A percentile compares a stretch with the other conserved stretches of the same genome.
Evolutionary conservation across 2,797 vertebrate genomes (phyloP).

Genomic region (Neosalanx taihuensis): DNA sequence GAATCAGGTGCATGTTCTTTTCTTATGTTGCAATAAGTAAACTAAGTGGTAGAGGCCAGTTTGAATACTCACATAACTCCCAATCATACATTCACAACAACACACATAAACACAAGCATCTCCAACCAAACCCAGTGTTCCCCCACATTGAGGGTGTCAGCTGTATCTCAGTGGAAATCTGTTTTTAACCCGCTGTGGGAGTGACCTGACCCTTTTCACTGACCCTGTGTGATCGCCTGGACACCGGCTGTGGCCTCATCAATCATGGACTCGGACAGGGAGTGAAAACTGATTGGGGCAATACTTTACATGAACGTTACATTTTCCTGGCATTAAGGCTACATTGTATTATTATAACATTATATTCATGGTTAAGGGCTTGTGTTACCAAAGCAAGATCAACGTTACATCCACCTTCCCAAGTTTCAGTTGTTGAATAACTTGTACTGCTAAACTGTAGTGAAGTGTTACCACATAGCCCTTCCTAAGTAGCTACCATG

Average conservation of each 20-base stretch:
- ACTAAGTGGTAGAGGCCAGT: neutral
- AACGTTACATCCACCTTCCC: too few relatives aligned
- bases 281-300: too few relatives aligned
- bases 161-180: neutral
- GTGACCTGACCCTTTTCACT: slow-evolving; percentile 5
- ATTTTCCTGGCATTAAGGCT: too few relatives aligned
- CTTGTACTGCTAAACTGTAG: too few relatives aligned
- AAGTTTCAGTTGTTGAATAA: too few relatives aligned
- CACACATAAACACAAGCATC: slow-evolving; percentile 4
- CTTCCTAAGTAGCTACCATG: too few relatives aligned
- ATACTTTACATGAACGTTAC: too few relatives aligned
- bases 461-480: too few relatives aligned
- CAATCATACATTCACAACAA: neutral
- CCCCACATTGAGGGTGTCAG: neutral
- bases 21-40: neutral
- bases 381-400: too few relatives aligned
- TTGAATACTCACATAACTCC: neutral
- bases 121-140: slow-evolving; percentile 1
- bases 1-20: neutral
- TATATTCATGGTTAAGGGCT: too few relatives aligned
- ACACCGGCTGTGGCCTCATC: slow-evolving; percentile 17
- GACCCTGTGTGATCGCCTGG: neutral
- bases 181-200: slow-evolving; percentile 4
- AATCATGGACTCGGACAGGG: slow-evolving; percentile 7
- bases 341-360: too few relatives aligned